Evolutionary conservation across 2,888 invertebrate species (phyloP), one percentile per base, ranked within the genome.

Genomic region (Thyatira batis): DNA sequence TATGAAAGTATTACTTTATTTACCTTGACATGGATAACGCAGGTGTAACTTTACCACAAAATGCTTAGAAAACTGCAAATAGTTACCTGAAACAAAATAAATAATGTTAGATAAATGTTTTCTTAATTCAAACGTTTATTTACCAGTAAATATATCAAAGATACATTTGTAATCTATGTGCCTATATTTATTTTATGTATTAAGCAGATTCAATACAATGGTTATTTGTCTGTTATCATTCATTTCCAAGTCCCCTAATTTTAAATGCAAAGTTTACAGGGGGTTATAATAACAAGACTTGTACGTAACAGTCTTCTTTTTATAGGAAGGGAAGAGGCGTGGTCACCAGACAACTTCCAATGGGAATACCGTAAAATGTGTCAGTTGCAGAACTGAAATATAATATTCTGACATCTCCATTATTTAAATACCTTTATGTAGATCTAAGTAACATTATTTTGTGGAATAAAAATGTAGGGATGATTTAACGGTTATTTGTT

Each of bases 311-410:
- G 90, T 84, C 87, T 80, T 72, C 65, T 76, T 77, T 73, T 71
- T 71, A 65, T 51, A 63, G 61, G 50, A 50, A 46, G 52, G 88
- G 91, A 92, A 90, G 87, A 84, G 91, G 91, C 88, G 91, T 86
- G 89, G 87, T 79, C 71, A 73, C 76, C 78, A 75, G 78, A 83
- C 83, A 70, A 74, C 82, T 84, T 78, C 84, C 82, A 86, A 87
- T 84, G 79, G 76, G 80, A 84, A 71, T 70, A 27, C 21, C 13
- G 25, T 67, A 67, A 69, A 65, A 69, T 67, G 61, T 71, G 70
- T 74, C 77, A 73, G 71, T 74, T 64, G 60, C 58, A 64, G 78
- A 81, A 82, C 76, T 74, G 82, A 71, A 84, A 87, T 78, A 69
- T 72, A 76, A 89, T 76, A 81, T 48, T 48, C 76, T 63, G 54